Evolutionary conservation across 2,797 vertebrate species (phyloP).

Genomic region (Knipowitschia caucasica): DNA sequence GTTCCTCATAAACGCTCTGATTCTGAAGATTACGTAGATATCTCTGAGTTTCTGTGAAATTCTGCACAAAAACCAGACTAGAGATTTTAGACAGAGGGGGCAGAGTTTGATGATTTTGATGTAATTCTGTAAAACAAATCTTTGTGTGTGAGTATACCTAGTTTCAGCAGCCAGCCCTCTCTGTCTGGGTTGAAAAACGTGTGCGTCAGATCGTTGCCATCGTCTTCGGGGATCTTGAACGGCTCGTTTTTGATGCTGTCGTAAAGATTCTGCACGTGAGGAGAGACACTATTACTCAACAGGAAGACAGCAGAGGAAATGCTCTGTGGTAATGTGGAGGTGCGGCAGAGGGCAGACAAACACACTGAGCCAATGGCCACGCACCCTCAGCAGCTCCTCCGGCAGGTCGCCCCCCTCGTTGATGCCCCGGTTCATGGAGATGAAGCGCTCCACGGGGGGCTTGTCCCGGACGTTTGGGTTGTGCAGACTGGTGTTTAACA

Average conservation of each 20-base stretch:
- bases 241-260: constrained; percentile 99
- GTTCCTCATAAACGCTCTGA: too few species aligned
- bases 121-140: constrained; percentile 7
- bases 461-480: constrained; percentile 97
- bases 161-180: constrained; percentile 97
- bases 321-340: constrained; percentile 9
- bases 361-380: constrained; percentile 27
- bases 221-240: constrained; percentile 97
- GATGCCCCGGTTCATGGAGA: constrained; percentile 97
- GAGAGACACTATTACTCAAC: constrained; percentile 19
- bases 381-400: constrained; percentile 92
- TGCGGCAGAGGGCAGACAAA: constrained; percentile 13
- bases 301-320: constrained; percentile 6
- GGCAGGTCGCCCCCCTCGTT: constrained; percentile 96
- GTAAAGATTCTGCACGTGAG: constrained; percentile 86
- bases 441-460: constrained; percentile 91
- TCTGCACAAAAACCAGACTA: too few species aligned
- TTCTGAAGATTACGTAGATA: too few species aligned
- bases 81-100: too few species aligned
- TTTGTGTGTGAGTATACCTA: constrained; percentile 78
- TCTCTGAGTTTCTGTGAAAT: too few species aligned
- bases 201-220: constrained; percentile 95
- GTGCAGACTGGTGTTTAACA: constrained; percentile 97
- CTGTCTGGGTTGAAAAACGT: constrained; percentile 98
- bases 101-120: not conserved